Evolutionary conservation across 2,113 vertebrate genomes (phyloP), one percentile per base, ranked within the genome.

Genomic region (Dascyllus trimaculatus): DNA sequence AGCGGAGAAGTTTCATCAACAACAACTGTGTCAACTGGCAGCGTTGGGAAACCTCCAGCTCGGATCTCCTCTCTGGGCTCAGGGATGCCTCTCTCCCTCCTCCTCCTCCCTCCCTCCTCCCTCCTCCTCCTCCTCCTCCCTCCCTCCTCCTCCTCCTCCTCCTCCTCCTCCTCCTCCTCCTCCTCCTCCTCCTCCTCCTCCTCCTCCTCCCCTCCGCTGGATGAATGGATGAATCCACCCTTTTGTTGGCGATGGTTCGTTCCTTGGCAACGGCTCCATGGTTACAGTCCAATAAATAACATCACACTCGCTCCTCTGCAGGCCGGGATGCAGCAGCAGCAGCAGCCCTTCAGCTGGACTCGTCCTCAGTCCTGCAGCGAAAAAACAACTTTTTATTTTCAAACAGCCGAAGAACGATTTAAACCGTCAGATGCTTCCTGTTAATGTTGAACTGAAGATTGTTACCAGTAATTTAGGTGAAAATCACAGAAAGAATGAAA

Each of bases 241-340:
- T 90, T 87, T 90, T 91, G 88, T 89, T 85, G 26, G 49, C 49
- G 80, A 90, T 84, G 81, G 79, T 71, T 80, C 1, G 84, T 81
- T 89, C 78, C 90, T 71, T 48, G 7, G 90, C 86, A 81, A 88
- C 85, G 1, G 59, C 86, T 78, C 88, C 90, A 89, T 89, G 90
- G 90, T 89, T 86, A 88, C 90, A 71, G 81, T 85, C 84, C 76
- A 89, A 82, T 91, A 91, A 91, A 91, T 89, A 90, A 89, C 90
- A 89, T 88, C 86, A 86, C 82, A 80, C 77, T 77, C 71, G 21
- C 78, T 84, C 18, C 24, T 18, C 81, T 71, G 73, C 71, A 21
- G 63, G 68, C 61, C 13, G 1, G 51, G 80, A 85, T 80, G 82
- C 22, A 71, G 65, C 19, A 69, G 26, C 46, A 64, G 63, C n/a